Percentiles rank a stretch among this genome's conserved stretches.
Conservation (phyloP, 2,797 vertebrate species). For the Gila robusta region DNA sequence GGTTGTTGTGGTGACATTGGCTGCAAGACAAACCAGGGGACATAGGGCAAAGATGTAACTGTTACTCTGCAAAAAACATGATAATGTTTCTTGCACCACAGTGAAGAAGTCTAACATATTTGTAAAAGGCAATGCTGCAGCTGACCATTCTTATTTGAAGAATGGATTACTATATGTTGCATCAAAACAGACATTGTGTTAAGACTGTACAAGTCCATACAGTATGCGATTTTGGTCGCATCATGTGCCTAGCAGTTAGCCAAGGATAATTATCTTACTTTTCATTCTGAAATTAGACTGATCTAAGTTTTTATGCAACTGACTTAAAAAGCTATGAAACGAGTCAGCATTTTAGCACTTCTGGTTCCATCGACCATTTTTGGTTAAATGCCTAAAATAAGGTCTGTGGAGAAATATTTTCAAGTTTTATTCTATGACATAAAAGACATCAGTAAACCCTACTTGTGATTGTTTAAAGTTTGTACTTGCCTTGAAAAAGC, state of each 20-base stretch:
- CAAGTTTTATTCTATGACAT: neutral
- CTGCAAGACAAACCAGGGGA: constrained; percentile 21
- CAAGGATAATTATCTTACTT: neutral
- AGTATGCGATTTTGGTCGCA: too few species aligned
- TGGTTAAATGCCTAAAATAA: too few species aligned
- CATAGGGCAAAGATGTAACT: constrained; percentile 10
- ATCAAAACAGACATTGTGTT: too few species aligned
- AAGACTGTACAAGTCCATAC: too few species aligned
- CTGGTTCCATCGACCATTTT: too few species aligned
- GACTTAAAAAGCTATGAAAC: neutral
- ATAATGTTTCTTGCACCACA: constrained; percentile 29
- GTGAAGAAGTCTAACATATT: neutral
- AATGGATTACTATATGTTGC: too few species aligned
- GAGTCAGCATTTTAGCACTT: too few species aligned
- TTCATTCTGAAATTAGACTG: neutral
- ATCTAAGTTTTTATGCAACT: neutral
- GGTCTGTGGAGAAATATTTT: neutral
- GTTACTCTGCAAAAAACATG: neutral
- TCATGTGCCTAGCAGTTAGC: neutral
- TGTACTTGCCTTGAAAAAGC: too few species aligned
- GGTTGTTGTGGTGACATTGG: constrained; percentile 31
- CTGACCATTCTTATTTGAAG: neutral
- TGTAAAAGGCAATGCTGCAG: neutral
- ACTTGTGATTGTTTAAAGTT: too few species aligned
- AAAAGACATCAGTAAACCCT: neutral